Conservation (phyloP, 2,797 vertebrate genomes). For the Parambassis ranga region DNA sequence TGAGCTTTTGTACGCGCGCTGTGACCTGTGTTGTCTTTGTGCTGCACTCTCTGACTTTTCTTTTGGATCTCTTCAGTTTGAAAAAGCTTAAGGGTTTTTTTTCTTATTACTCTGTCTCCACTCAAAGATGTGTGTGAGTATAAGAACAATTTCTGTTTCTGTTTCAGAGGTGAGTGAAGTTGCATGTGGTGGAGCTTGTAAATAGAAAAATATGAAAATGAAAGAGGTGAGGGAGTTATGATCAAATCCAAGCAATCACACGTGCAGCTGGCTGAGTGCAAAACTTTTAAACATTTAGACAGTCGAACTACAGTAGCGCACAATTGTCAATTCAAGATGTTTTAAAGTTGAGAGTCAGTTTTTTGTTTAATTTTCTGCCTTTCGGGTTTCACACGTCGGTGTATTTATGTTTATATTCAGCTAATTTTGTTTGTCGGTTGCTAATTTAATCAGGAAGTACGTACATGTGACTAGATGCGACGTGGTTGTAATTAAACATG, state of each 20-base stretch:
- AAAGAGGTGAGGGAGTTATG: not conserved
- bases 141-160: constrained; percentile 34
- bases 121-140: constrained; percentile 45
- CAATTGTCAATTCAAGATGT: not conserved
- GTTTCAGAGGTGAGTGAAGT: constrained; percentile 50
- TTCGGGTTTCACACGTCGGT: not conserved
- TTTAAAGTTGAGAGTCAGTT: not conserved
- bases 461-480: not conserved
- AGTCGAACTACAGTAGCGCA: not conserved
- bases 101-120: not conserved
- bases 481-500: too few relatives aligned
- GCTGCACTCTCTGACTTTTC: constrained; percentile 40
- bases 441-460: not conserved
- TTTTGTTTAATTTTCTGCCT: not conserved
- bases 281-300: not conserved
- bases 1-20: constrained; percentile 29
- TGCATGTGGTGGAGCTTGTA: constrained; percentile 12
- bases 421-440: not conserved
- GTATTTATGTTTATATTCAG: not conserved
- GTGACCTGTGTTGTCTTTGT: constrained; percentile 43
- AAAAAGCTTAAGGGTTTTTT: constrained; percentile 2
- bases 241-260: not conserved
- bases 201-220: constrained; percentile 40
- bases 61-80: constrained; percentile 50
- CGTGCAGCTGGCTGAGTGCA: not conserved